Evolutionary conservation across 2,888 invertebrate genomes (phyloP).

Genomic region (Poecilus cupreus): DNA sequence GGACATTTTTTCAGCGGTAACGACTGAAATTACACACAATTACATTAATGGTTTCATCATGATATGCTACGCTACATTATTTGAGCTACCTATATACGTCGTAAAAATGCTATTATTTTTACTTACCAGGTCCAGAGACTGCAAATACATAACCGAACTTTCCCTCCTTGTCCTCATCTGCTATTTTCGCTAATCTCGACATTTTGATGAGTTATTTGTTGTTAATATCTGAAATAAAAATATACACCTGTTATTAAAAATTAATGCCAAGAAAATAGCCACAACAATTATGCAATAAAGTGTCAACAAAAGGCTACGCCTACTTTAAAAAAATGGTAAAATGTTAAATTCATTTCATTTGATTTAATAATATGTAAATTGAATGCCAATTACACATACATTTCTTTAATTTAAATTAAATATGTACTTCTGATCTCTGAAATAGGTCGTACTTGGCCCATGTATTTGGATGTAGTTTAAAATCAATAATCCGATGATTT

Average conservation of each 20-base stretch:
- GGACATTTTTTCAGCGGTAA: conserved; percentile 99
- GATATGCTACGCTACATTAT: no score
- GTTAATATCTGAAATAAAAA: conserved; percentile 38
- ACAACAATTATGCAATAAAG: conserved; percentile 55
- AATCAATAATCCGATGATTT: conserved; percentile 47
- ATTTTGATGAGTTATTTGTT: conserved; percentile 73
- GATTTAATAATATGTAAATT: not conserved
- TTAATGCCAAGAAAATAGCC: conserved; percentile 2
- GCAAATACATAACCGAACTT: conserved; percentile 96
- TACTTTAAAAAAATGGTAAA: conserved; percentile 47
- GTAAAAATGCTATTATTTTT: not conserved
- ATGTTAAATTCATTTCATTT: not conserved
- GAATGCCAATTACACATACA: not conserved
- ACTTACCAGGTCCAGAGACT: conserved; percentile 97
- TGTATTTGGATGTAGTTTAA: conserved; percentile 33
- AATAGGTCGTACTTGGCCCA: conserved; percentile 49
- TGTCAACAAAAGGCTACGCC: conserved; percentile 58
- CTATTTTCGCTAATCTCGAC: conserved; percentile 83
- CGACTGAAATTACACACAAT: conserved; percentile 80
- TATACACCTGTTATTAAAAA: conserved; percentile 31
- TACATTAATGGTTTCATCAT: no score
- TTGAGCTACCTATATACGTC: no score
- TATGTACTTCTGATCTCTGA: conserved; percentile 19
- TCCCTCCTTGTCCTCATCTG: conserved; percentile 90
- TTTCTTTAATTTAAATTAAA: not conserved